Conservation (phyloP, 2,113 vertebrate genomes). For the Macroglossus sobrinus region DNA sequence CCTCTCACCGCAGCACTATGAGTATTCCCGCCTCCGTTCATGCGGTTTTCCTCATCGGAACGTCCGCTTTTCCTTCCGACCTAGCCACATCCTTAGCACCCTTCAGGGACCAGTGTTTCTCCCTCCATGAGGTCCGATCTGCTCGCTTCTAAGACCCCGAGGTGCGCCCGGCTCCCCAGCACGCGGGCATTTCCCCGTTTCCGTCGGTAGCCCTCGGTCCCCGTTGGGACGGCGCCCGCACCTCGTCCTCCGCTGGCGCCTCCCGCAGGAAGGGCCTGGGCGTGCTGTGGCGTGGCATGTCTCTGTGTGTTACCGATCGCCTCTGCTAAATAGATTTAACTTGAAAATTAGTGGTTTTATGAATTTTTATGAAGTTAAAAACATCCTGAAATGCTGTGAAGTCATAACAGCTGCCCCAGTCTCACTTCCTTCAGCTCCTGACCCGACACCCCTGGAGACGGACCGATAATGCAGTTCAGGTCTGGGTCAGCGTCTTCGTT, state of each 20-base stretch:
- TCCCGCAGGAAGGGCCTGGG: background rate
- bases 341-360: background rate
- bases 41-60: background rate
- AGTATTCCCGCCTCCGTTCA: background rate
- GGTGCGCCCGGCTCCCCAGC: background rate
- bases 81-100: background rate
- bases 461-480: background rate
- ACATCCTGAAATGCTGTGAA: background rate
- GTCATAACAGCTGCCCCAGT: background rate
- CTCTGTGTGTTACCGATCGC: background rate
- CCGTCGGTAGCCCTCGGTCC: too few species aligned
- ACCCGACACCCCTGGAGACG: background rate
- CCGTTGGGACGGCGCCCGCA: fast-evolving
- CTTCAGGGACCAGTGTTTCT: background rate
- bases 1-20: background rate
- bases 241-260: background rate
- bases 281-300: fast-evolving
- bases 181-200: fast-evolving
- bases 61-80: background rate
- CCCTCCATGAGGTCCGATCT: background rate
- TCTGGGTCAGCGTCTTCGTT: background rate
- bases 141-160: background rate
- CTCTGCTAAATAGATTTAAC: background rate
- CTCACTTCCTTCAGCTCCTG: background rate
- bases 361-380: background rate